Conservation (phyloP, 2,888 invertebrate genomes). For the Chrysina gloriosa region DNA sequence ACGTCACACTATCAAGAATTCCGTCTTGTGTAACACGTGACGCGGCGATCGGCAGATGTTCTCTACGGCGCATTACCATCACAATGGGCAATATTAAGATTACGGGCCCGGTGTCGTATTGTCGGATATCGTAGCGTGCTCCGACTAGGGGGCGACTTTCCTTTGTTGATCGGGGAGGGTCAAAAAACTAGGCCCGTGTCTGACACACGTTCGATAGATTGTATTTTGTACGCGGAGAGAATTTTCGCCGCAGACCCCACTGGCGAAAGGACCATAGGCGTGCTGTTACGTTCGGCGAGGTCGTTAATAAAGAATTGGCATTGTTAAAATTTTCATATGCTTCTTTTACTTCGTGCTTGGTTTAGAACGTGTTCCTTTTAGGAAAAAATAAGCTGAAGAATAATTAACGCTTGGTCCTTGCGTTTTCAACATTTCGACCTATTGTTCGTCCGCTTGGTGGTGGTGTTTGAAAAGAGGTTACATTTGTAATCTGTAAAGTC, state of each 20-base stretch:
- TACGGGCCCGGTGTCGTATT: conserved; percentile 62
- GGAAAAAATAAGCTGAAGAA: conserved; percentile 14
- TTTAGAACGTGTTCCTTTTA: conserved; percentile 4
- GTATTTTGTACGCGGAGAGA: conserved; percentile 59
- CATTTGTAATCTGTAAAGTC: not conserved
- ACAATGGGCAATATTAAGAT: conserved; percentile 64
- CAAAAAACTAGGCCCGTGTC: conserved; percentile 65
- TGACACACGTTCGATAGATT: conserved; percentile 64
- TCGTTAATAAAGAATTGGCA: conserved; percentile 39
- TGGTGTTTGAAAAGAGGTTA: not conserved
- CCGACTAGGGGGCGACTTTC: conserved; percentile 60
- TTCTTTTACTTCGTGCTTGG: conserved; percentile 3
- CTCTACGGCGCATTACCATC: conserved; percentile 58
- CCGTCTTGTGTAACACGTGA: conserved; percentile 47
- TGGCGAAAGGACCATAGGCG: conserved; percentile 58
- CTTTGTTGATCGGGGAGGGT: conserved; percentile 61
- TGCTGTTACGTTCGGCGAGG: conserved; percentile 35
- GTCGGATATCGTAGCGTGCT: conserved; percentile 55
- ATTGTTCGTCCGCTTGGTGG: not conserved
- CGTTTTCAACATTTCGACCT: not conserved
- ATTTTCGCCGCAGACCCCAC: conserved; percentile 57
- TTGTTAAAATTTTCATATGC: conserved; percentile 16
- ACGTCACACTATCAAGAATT: conserved; percentile 48
- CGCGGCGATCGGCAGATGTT: conserved; percentile 59
- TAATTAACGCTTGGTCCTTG: not conserved